Evolutionary conservation across 2,888 invertebrate species (phyloP).

Genomic region (Eupithecia tripunctaria): DNA sequence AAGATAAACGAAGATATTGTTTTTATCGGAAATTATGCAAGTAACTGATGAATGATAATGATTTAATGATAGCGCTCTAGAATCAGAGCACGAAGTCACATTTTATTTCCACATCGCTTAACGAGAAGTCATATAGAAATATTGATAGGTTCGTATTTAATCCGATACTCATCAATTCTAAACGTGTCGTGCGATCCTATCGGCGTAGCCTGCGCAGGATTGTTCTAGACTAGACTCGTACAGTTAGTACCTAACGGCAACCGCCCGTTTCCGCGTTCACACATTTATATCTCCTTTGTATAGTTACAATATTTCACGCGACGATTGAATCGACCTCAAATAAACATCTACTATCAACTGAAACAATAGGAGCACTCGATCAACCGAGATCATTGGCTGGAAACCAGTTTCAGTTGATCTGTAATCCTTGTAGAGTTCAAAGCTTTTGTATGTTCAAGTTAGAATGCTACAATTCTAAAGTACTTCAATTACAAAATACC

Average conservation of each 20-base stretch:
- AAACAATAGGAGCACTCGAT: conserved; percentile 22
- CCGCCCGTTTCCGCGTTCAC: conserved; percentile 75
- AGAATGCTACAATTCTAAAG: not conserved
- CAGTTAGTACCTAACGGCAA: conserved; percentile 80
- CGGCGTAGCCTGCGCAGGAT: conserved; percentile 69
- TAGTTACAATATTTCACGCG: conserved; percentile 51
- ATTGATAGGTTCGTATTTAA: conserved; percentile 13
- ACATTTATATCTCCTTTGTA: conserved; percentile 67
- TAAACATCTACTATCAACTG: conserved; percentile 3
- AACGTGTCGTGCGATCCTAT: conserved; percentile 74
- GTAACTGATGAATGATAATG: conserved; percentile 22
- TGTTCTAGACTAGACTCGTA: conserved; percentile 79
- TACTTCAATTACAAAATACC: not conserved
- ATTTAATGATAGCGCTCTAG: conserved; percentile 17
- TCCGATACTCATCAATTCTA: conserved; percentile 68
- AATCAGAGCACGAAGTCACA: conserved; percentile 28
- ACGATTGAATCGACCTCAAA: conserved; percentile 13
- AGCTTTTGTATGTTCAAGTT: not conserved
- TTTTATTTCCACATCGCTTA: conserved; percentile 18
- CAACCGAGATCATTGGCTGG: conserved; percentile 7
- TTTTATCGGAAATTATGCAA: conserved; percentile 25
- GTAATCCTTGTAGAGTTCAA: not conserved
- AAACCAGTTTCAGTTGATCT: conserved; percentile 15
- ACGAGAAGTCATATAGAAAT: conserved; percentile 17
- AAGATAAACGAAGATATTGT: conserved; percentile 13